Percentiles rank a stretch among this genome's conserved stretches.
These are phyloP conservation scores for Manacus vitellinus DNA, from an alignment of 2,113 vertebrate species.

Conservation along the genomic window DNA sequence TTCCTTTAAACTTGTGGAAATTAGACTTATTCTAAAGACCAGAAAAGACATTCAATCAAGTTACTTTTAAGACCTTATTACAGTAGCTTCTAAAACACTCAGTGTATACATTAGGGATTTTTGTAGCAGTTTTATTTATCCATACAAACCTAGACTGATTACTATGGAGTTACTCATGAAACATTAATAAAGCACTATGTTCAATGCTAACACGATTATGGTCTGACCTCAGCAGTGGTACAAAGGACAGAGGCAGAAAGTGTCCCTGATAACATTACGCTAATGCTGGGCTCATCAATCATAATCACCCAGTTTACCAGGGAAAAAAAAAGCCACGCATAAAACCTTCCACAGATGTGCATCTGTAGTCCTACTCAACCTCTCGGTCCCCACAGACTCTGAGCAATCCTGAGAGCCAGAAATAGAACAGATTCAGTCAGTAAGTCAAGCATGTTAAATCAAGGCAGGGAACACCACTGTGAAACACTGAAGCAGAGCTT, in stretches of 20 bases:
- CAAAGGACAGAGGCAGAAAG: constrained; percentile 81
- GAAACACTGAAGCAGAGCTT: constrained; percentile 45
- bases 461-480: constrained; percentile 42
- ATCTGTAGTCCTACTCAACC: constrained; percentile 69
- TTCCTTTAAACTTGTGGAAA: constrained; percentile 38
- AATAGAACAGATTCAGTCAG: constrained; percentile 71
- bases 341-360: constrained; percentile 72
- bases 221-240: constrained; percentile 81
- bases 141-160: constrained; percentile 65
- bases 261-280: constrained; percentile 86
- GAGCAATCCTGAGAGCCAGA: constrained; percentile 60
- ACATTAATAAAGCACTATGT: constrained; percentile 84
- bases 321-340: neutral
- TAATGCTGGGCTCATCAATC: constrained; percentile 88
- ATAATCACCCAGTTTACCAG: constrained; percentile 80
- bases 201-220: constrained; percentile 86
- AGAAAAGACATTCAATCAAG: neutral
- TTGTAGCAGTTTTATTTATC: constrained; percentile 68
- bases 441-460: constrained; percentile 70
- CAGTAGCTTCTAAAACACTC: constrained; percentile 20
- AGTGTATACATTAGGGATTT: constrained; percentile 19
- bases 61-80: constrained; percentile 41
- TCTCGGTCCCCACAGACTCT: constrained; percentile 60
- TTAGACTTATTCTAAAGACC: constrained; percentile 14
- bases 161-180: constrained; percentile 80